Percentiles rank a stretch among this genome's conserved stretches.
phyloP scores from a whole-genome alignment of 2,797 vertebrate species.

The Coregonus suidteri region DNA sequence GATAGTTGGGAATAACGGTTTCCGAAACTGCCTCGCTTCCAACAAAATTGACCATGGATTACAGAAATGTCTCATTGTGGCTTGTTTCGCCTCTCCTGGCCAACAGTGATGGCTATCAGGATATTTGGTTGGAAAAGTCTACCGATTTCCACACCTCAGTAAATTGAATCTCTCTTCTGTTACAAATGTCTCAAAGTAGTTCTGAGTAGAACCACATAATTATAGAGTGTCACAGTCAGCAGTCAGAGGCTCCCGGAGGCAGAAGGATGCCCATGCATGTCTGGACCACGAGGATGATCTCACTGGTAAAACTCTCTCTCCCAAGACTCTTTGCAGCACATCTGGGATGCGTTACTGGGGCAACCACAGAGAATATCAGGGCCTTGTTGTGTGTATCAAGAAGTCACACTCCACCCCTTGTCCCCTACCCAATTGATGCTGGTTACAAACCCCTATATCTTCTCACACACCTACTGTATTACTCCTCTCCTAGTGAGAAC shows the following conservation, averaged over 20 bases:
- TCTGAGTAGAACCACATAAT: slow-evolving; percentile 67
- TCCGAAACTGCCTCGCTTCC: slow-evolving; percentile 29
- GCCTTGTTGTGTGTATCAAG: slow-evolving; percentile 36
- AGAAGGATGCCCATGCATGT: slow-evolving; percentile 60
- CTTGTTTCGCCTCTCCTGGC: slow-evolving; percentile 48
- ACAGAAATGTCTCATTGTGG: slow-evolving; percentile 27
- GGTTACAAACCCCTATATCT: slow-evolving; percentile 4
- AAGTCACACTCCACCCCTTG: slow-evolving; percentile 18
- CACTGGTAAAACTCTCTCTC: slow-evolving; percentile 54
- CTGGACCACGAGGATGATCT: slow-evolving; percentile 65
- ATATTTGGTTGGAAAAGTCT: slow-evolving; percentile 45
- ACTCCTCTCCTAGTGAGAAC: neutral
- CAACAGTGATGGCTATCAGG: slow-evolving; percentile 48
- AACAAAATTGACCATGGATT: slow-evolving; percentile 52
- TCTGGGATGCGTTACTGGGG: slow-evolving; percentile 66
- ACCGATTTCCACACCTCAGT: slow-evolving; percentile 62
- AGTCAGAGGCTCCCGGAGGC: neutral
- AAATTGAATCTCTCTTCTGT: slow-evolving; percentile 61
- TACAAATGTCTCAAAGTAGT: slow-evolving; percentile 61
- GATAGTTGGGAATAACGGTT: slow-evolving; percentile 36
- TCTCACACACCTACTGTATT: slow-evolving; percentile 15
- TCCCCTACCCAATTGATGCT: slow-evolving; percentile 21
- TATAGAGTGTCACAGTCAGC: slow-evolving; percentile 52
- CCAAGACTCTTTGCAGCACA: slow-evolving; percentile 46
- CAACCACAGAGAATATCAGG: slow-evolving; percentile 49